Base-by-base conservation (phyloP, 2,888 invertebrate species). In the Dromius quadrimaculatus region DNA sequence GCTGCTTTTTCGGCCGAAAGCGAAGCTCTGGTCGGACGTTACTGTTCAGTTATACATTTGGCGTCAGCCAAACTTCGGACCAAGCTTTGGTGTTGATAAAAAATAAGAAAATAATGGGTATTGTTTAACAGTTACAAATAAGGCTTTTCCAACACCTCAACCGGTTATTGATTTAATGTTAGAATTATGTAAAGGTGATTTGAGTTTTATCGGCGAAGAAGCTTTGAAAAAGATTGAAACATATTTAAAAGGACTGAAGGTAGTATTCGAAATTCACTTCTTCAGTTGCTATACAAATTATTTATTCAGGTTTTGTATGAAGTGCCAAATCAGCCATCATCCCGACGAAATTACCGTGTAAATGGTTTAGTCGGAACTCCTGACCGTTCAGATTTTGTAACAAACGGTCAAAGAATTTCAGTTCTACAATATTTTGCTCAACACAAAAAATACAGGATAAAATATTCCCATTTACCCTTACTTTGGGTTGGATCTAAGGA, bases 391-490 rank as follows among this genome's bases (percentile, higher is more conserved):
- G 77, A 23, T 19, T 88, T 88, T 72, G 74, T 74, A 2, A 70
- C 77, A 22, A 77, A 78, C n/a, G 79, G 77, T 15, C 63, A 70
- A 43, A 13, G 62, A 17, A 79, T 83, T 1, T 85, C 86, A 0
- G 84, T 90, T 0, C 76, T 78, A 5, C 73, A 82, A 1, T 87
- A 88, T 76, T 88, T 83, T 73, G 17, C 2, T 0, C 74, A 73
- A 2, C 74, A 77, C 1, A 71, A 71, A 45, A 73, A 74, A 2
- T 72, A 70, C 76, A 84, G 82, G 41, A 75, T 88, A 1, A 76
- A 76, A 74, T 90, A 85, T 79, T 92, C 93, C 0, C 80, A 91
- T 50, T 81, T 95, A 65, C 96, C 94, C 17, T 94, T 94, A 76
- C 80, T 99, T 38, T 92, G 92, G 87, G 95, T 97, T 2, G 95